Evolutionary conservation across 2,797 vertebrate genomes (phyloP), one percentile per base, ranked within the genome.

Genomic region (Rallus crepitans): DNA sequence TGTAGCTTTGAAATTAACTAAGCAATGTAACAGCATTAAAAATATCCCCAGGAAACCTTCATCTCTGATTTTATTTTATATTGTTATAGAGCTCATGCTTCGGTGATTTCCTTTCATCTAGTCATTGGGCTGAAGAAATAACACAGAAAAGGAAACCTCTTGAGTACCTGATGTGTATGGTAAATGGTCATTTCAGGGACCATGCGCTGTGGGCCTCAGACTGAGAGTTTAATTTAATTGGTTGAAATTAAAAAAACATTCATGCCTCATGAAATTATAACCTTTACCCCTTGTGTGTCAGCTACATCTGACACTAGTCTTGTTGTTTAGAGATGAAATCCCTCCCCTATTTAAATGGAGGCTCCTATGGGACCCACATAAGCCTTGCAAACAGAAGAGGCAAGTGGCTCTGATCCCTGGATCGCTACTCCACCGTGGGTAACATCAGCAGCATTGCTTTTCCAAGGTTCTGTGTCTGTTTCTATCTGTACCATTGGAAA

Each of bases 31-130:
- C 81, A 96, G 92, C 91, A 96, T 96, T 97, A 80, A 79, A 80
- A 88, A 87, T 94, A 95, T 89, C 90, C 89, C 88, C 81, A 86
- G 75, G 93, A 97, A 97, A 93, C 94, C 97, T 97, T 97, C 87
- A 96, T 98, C 96, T 97, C 83, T 96, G 95, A 94, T 97, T 98
- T 98, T 98, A 94, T 97, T 98, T 97, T 97, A 96, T 96, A 95
- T 96, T 96, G 93, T 95, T 91, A 94, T 85, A 97, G 93, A 95
- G 69, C 76, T 87, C 96, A 97, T 1, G 97, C 97, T 97, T 97
- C 98, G 97, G 96, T 97, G 97, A 90, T 92, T 98, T 97, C 92
- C 93, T 97, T 98, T 98, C 97, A 97, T 97, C 95, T 96, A 93
- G 97, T 96, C 97, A 96, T 89, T 97, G 97, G 96, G 95, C 95